A percentile compares a stretch with the other conserved stretches of the same genome.
Conservation (phyloP, 2,888 invertebrate genomes). For the Cactoblastis cactorum region DNA sequence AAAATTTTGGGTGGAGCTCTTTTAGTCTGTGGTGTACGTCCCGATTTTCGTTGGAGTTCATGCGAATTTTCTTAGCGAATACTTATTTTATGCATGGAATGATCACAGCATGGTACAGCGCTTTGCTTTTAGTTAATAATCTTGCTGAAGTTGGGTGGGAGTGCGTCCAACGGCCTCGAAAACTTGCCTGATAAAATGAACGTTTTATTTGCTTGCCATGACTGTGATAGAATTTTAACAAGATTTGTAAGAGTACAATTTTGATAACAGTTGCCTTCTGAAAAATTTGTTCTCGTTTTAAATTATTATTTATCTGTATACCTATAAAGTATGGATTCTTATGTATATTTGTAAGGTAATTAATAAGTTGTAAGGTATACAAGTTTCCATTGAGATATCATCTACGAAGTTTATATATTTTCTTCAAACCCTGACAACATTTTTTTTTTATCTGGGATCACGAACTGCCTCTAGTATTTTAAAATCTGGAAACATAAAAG, state of each 20-base stretch:
- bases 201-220: background rate
- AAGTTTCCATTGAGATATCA: no score
- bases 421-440: no score
- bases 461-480: no score
- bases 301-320: background rate
- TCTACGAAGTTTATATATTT: no score
- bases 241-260: background rate
- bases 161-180: background rate
- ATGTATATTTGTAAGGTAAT: no score
- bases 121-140: constrained; percentile 64
- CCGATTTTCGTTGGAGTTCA: constrained; percentile 25
- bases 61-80: constrained; percentile 41
- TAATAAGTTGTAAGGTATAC: no score
- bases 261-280: no score
- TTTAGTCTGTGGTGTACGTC: constrained; percentile 20
- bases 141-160: constrained; percentile 22
- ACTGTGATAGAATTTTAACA: background rate
- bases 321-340: no score
- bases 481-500: no score
- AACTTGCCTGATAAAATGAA: constrained; percentile 1
- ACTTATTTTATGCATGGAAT: constrained; percentile 51
- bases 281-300: background rate
- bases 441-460: no score
- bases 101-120: constrained; percentile 44
- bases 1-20: background rate